Conservation (phyloP, 2,113 vertebrate species). For the Daboia siamensis region DNA sequence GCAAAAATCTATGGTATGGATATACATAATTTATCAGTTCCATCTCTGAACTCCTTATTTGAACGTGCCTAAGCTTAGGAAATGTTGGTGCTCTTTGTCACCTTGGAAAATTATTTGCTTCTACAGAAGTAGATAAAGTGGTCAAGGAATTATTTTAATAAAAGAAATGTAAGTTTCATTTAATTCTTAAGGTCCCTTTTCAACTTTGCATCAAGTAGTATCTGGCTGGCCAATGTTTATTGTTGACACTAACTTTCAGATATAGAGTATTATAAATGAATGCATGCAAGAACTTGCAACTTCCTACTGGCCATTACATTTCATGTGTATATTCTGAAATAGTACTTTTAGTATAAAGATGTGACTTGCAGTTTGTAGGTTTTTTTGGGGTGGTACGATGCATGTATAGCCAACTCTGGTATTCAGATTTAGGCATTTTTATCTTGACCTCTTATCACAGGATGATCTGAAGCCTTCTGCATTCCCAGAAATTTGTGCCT, state of each 20-base stretch:
- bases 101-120: not conserved
- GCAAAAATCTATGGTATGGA: not conserved
- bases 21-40: not conserved
- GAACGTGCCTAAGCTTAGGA: not conserved
- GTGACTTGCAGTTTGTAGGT: not conserved
- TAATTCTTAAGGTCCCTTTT: not conserved
- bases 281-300: not conserved
- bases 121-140: not conserved
- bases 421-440: not conserved
- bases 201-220: not conserved
- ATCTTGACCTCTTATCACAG: not conserved
- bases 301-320: not conserved
- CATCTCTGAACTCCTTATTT: not conserved
- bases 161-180: not conserved
- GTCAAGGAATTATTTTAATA: not conserved
- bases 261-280: not conserved
- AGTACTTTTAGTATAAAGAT: not conserved
- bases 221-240: not conserved
- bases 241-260: not conserved
- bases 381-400: too few species aligned
- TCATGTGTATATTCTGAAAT: not conserved
- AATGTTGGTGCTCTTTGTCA: not conserved
- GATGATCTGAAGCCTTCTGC: not conserved
- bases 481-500: not conserved
- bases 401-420: not conserved